Conservation (phyloP, 2,797 vertebrate species). For the Sciaenops ocellatus region DNA sequence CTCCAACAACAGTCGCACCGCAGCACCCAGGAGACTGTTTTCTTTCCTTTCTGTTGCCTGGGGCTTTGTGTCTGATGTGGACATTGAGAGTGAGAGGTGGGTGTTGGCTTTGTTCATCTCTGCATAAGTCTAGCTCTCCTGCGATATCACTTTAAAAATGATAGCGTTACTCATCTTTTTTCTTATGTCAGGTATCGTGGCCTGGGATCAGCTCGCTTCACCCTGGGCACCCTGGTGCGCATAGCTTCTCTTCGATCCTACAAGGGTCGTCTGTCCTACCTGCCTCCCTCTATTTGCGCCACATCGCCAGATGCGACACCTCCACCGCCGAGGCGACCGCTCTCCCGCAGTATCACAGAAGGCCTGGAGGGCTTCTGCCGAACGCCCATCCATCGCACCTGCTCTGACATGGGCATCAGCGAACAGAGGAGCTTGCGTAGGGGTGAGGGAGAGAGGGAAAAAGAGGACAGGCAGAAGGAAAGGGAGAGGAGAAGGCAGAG, state of each 20-base stretch:
- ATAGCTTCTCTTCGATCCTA: slow-evolving; percentile 92
- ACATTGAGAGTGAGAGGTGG: slow-evolving; percentile 94
- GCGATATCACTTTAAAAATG: neutral
- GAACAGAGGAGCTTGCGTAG: slow-evolving; percentile 85
- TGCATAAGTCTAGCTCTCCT: neutral
- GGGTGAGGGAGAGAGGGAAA: slow-evolving; percentile 82
- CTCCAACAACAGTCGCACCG: slow-evolving; percentile 75
- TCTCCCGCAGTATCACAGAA: slow-evolving; percentile 89
- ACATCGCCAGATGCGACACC: slow-evolving; percentile 77
- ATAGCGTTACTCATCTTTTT: slow-evolving; percentile 14
- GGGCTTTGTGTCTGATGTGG: slow-evolving; percentile 96
- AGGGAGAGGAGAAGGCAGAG: slow-evolving; percentile 83
- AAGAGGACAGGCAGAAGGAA: slow-evolving; percentile 83
- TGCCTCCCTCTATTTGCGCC: slow-evolving; percentile 85
- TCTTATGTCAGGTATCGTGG: slow-evolving; percentile 85
- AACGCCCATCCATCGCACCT: slow-evolving; percentile 87
- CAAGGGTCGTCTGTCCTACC: slow-evolving; percentile 92
- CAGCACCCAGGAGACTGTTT: slow-evolving; percentile 85
- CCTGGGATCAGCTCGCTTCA: slow-evolving; percentile 92
- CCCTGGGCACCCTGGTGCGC: slow-evolving; percentile 90
- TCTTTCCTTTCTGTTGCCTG: slow-evolving; percentile 96
- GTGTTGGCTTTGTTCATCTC: slow-evolving; percentile 24
- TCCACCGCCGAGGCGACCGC: slow-evolving; percentile 82
- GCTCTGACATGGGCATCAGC: slow-evolving; percentile 91
- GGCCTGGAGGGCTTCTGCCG: slow-evolving; percentile 84